Percentiles rank a stretch among this genome's conserved stretches.
These are phyloP conservation scores for Melanaphis sacchari DNA, from an alignment of 1,140 invertebrate genomes.

Conservation along the genomic window DNA sequence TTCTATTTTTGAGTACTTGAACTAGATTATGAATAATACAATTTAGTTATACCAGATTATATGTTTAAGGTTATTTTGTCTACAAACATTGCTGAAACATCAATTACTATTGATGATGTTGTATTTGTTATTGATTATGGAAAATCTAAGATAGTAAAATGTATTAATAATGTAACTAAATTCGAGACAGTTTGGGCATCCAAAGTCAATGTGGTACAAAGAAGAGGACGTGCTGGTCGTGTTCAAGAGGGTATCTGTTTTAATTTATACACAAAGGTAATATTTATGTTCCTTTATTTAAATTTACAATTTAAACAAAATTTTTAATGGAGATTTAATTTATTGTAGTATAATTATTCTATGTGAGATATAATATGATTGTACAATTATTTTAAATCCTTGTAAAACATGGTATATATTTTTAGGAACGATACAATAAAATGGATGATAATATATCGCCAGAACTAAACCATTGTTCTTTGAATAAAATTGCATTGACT, in stretches of 20 bases:
- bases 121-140: constrained; percentile 95
- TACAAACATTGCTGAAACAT: constrained; percentile 93
- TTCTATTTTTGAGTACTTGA: no score
- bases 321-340: no score
- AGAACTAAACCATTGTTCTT: constrained; percentile 93
- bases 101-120: constrained; percentile 96
- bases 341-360: background rate
- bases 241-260: constrained; percentile 88
- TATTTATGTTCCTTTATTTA: constrained; percentile 56
- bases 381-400: background rate
- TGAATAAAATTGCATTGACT: constrained; percentile 86
- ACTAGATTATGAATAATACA: background rate
- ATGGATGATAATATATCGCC: constrained; percentile 92
- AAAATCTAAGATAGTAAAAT: constrained; percentile 94
- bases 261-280: constrained; percentile 78
- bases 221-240: constrained; percentile 88
- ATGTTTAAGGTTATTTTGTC: constrained; percentile 79
- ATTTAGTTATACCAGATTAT: background rate
- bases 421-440: constrained; percentile 72
- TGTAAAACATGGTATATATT: background rate
- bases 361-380: background rate
- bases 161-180: constrained; percentile 94
- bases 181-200: constrained; percentile 94
- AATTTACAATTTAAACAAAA: no score
- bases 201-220: constrained; percentile 88